A percentile compares a stretch with the other conserved stretches of the same genome.
phyloP scores from a whole-genome alignment of 2,888 invertebrate genomes.

The Carabus problematicus region DNA sequence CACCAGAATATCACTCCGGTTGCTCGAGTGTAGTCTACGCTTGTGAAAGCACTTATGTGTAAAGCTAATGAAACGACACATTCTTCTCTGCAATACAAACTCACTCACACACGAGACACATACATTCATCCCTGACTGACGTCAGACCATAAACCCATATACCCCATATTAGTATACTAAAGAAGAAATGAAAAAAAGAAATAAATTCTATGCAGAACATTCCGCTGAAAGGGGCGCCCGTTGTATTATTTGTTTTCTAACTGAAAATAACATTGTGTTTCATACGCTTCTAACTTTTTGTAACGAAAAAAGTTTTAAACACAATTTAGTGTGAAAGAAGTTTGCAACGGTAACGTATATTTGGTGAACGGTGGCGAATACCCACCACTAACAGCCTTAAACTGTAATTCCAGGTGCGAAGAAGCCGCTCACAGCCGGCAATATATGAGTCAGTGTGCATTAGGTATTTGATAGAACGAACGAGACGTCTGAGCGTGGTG shows the following conservation, averaged over 20 bases:
- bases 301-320: conserved; percentile 41
- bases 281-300: conserved; percentile 32
- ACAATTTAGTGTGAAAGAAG: conserved; percentile 38
- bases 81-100: no score
- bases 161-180: no score
- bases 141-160: no score
- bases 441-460: neutral
- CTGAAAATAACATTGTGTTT: conserved; percentile 36
- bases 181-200: no score
- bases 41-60: no score
- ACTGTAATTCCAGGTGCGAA: conserved; percentile 37
- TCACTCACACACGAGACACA: no score
- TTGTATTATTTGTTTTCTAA: neutral
- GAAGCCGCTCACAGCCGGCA: neutral
- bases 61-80: no score
- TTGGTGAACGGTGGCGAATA: conserved; percentile 27
- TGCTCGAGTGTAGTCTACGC: no score
- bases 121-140: no score
- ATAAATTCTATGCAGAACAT: no score
- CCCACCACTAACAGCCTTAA: conserved; percentile 29
- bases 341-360: conserved; percentile 23
- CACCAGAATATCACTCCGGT: no score
- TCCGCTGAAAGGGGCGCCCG: no score
- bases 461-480: conserved; percentile 7
- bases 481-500: neutral